Percentiles rank a stretch among this genome's conserved stretches.
Conservation (phyloP, 2,113 vertebrate genomes). For the Percopsis transmontana region DNA sequence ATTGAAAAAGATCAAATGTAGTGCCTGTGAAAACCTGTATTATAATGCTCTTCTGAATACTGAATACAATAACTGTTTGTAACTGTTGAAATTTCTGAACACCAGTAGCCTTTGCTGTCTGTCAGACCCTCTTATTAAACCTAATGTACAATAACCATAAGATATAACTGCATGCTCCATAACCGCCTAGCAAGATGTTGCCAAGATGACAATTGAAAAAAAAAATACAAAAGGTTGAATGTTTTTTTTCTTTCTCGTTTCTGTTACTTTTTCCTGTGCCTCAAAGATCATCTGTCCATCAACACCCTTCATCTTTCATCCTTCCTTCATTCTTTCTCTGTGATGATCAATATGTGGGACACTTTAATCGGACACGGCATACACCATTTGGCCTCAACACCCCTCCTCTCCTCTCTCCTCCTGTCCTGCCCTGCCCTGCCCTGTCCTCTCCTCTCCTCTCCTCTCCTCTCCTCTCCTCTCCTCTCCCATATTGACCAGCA, state of each 20-base stretch:
- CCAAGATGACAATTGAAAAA: slow-evolving; percentile 83
- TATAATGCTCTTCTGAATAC: slow-evolving; percentile 91
- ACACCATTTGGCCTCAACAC: too few species aligned
- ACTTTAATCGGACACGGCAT: too few species aligned
- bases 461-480: not conserved
- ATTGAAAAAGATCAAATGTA: slow-evolving; percentile 88
- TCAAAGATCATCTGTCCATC: too few species aligned
- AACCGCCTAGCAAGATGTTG: slow-evolving; percentile 89
- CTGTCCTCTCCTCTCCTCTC: not conserved
- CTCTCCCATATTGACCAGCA: not conserved
- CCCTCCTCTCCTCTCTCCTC: not conserved
- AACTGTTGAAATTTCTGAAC: slow-evolving; percentile 83
- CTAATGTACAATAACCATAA: too few species aligned
- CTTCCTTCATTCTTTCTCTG: too few species aligned
- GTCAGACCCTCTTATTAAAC: slow-evolving; percentile 78
- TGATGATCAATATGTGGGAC: too few species aligned
- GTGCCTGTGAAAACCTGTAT: slow-evolving; percentile 99
- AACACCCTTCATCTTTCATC: too few species aligned
- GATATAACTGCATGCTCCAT: slow-evolving; percentile 69
- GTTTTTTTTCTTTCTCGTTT: too few species aligned
- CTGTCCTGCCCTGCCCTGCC: not conserved
- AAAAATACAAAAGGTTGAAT: slow-evolving; percentile 77
- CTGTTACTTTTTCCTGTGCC: slow-evolving; percentile 22
- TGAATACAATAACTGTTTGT: slow-evolving; percentile 72
- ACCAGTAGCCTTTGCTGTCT: slow-evolving; percentile 98